Conservation (phyloP, 2,888 invertebrate genomes). For the Slavum lentiscoides region DNA sequence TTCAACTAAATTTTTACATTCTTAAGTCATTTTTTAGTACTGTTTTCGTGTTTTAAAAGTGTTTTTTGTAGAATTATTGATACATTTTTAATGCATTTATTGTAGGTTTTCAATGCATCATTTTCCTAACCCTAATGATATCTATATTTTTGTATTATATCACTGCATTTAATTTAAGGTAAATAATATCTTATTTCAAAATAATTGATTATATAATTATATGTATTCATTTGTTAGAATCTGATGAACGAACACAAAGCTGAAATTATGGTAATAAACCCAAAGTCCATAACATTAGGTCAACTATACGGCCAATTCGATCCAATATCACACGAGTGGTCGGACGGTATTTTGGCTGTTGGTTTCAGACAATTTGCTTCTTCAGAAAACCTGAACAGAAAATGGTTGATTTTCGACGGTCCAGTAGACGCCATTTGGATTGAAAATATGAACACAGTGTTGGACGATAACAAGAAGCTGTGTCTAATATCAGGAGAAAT, state of each 20-base stretch:
- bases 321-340: constrained; percentile 92
- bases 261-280: constrained; percentile 83
- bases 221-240: constrained; percentile 5
- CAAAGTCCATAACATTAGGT: constrained; percentile 93
- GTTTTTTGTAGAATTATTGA: too few relatives aligned
- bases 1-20: too few relatives aligned
- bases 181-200: too few relatives aligned
- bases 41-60: too few relatives aligned
- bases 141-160: too few relatives aligned
- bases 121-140: too few relatives aligned
- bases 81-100: too few relatives aligned
- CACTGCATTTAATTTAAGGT: too few relatives aligned
- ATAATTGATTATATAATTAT: background rate
- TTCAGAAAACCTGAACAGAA: constrained; percentile 72
- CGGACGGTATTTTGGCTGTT: constrained; percentile 83
- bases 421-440: constrained; percentile 97
- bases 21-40: too few relatives aligned
- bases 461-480: constrained; percentile 94
- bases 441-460: constrained; percentile 93
- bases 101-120: too few relatives aligned
- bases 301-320: constrained; percentile 95
- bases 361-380: constrained; percentile 80
- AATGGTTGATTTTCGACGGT: constrained; percentile 95
- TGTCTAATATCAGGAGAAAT: constrained; percentile 97
- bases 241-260: constrained; percentile 66